These are phyloP conservation scores for Pyrrhosoma nymphula DNA, from an alignment of 2,888 invertebrate species.

Conservation along the genomic window DNA sequence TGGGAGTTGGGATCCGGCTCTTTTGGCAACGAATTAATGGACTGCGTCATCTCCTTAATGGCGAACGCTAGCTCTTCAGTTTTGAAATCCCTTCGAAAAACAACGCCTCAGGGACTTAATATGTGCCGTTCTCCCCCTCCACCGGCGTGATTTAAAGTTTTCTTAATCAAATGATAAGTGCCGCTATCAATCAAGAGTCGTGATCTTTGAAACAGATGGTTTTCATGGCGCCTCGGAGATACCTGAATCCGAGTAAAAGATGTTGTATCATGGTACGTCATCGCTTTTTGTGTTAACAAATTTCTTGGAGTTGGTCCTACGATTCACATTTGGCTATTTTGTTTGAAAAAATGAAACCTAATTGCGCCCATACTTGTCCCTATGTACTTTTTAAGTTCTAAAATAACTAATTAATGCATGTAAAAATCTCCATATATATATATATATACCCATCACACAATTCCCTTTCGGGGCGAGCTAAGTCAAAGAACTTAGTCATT, in stretches of 20 bases:
- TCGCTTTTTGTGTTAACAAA: background rate
- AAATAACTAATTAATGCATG: too few species aligned
- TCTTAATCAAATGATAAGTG: constrained; percentile 32
- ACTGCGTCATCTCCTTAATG: background rate
- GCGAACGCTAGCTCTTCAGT: background rate
- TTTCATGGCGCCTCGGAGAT: background rate
- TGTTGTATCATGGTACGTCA: background rate
- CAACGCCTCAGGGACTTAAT: background rate
- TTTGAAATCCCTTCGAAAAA: constrained; percentile 33
- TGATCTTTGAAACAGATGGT: background rate
- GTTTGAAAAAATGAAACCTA: too few species aligned
- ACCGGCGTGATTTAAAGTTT: constrained; percentile 8
- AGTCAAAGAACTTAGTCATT: too few species aligned
- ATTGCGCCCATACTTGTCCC: too few species aligned
- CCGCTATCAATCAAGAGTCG: background rate
- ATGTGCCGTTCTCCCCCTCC: background rate
- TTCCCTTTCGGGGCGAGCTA: too few species aligned
- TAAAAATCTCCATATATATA: too few species aligned
- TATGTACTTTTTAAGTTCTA: too few species aligned
- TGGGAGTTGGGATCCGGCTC: constrained; percentile 13
- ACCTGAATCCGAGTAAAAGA: background rate
- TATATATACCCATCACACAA: too few species aligned
- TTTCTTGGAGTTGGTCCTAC: background rate
- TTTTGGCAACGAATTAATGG: constrained; percentile 30
- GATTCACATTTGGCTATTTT: too few species aligned